Conservation (phyloP, 2,113 vertebrate genomes). For the Hippolais icterina region DNA sequence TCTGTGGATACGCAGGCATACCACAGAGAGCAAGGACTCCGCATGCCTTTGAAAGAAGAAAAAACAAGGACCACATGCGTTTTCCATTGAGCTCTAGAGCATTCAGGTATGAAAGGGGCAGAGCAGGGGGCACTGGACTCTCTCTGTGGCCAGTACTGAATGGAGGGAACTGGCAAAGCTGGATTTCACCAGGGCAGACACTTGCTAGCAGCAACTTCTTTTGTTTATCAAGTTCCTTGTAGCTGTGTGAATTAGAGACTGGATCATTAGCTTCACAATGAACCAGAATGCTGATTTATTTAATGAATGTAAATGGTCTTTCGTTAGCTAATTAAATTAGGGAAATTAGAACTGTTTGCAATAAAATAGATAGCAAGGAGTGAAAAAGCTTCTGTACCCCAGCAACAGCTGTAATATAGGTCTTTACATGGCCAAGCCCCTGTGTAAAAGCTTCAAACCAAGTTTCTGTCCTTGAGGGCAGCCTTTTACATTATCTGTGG, state of each 20-base stretch:
- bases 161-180: background rate
- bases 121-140: background rate
- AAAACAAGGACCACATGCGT: background rate
- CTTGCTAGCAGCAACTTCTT: slow-evolving; percentile 22
- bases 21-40: background rate
- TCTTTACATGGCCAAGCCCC: background rate
- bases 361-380: slow-evolving; percentile 9
- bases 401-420: background rate
- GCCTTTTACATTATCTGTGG: background rate
- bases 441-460: background rate
- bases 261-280: slow-evolving; percentile 64
- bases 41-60: background rate
- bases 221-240: slow-evolving; percentile 39
- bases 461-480: background rate
- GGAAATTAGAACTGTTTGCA: slow-evolving; percentile 35
- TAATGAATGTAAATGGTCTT: slow-evolving; percentile 64
- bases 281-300: slow-evolving; percentile 58
- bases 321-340: slow-evolving; percentile 55
- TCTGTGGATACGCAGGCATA: background rate
- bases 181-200: background rate
- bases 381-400: background rate
- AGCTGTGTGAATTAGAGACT: slow-evolving; percentile 15
- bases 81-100: background rate
- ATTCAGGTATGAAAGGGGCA: background rate
- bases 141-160: background rate